Evolutionary conservation across 2,888 invertebrate genomes (phyloP), one percentile per base, ranked within the genome.

Genomic region (Imbricaverruca yamaguchii): DNA sequence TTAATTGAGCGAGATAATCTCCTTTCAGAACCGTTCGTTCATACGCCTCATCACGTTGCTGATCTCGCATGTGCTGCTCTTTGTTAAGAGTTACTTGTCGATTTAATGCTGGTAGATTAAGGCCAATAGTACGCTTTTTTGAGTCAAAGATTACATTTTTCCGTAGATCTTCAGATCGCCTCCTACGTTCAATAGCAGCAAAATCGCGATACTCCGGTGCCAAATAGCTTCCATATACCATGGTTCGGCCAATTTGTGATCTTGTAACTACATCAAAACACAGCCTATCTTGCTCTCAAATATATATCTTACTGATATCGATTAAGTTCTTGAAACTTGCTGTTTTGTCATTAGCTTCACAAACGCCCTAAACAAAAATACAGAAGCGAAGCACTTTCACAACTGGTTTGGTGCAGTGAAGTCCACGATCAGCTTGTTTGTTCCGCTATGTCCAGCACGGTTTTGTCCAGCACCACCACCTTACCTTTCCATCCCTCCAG

Each of bases 1-100:
- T 74, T 6, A 74, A 21, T 10, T 74, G 74, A 6, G 74, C 74
- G 0, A 74, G 25, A 74, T 74, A 74, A 25, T 74, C 74, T 53
- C 53, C 74, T 25, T 74, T 74, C 9, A 74, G 74, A 18, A 53
- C 53, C 3, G 74, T 53, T 74, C 74, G 13, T 53, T 74, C 74
- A 53, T 53, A 74, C 10, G 74, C 74, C 13, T 74, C 74, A 53
- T 74, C 74, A 18, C 74, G 74, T 21, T 74, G 74, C 53, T 74
- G 13, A 10, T 74, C 74, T 11, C 74, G 39, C 39, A 53, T 53
- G 9, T 8, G 39, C 18, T 74, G 25, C 15, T 74, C 74, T 8
- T 53, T 53, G 2, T 74, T 74, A 18, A 74, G 1, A 1, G 53
- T 18, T 7, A 74, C 53, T 74, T 74, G 74, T 6, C 74, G 39